Evolutionary conservation across 2,797 vertebrate species (phyloP), one percentile per base, ranked within the genome.

Genomic region (Tinamus major): DNA sequence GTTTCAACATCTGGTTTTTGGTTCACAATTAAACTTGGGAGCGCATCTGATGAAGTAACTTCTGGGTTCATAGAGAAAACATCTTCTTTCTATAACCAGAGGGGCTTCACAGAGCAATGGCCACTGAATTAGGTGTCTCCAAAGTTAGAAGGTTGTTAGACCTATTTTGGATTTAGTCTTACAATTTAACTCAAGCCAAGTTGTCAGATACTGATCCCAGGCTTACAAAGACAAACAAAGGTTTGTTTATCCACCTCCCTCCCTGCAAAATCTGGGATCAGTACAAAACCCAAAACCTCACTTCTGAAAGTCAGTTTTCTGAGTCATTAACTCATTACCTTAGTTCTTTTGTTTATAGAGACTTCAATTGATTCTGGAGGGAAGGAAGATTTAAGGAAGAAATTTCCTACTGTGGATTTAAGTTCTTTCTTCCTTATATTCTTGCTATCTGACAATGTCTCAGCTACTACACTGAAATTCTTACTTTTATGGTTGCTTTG

Each of bases 81-180:
- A 1, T 0, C 24, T 71, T 53, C 13, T 55, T 81, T 62, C 5
- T 4, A 13, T 24, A 48, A 0, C 3, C 20, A 46, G 44, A 78
- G 6, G 35, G 6, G 35, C 37, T 78, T 75, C 21, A 64, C 41
- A 64, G 41, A 20, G 41, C 20, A 20, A 21, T 64, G 63, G 29
- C 41, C n/a, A n/a, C 7, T 23, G 29, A 65, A 44, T n/a, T n/a
- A 65, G 41, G 29, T n/a, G 29, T 64, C 41, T 44, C 29, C 29
- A n/a, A n/a, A 16, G 20, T 23, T 29, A 42, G 62, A 21, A 42
- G 41, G 41, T 65, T 65, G 21, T n/a, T n/a, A n/a, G 39, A 64
- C 20, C 31, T 65, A 27, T 65, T 31, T n/a, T 31, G 9, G 27
- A 64, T 15, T 65, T 9, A 44, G 42, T 31, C 19, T 42, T 46